Evolutionary conservation across 2,113 vertebrate species (phyloP), one percentile per base, ranked within the genome.

Genomic region (Toxotes jaculatrix): DNA sequence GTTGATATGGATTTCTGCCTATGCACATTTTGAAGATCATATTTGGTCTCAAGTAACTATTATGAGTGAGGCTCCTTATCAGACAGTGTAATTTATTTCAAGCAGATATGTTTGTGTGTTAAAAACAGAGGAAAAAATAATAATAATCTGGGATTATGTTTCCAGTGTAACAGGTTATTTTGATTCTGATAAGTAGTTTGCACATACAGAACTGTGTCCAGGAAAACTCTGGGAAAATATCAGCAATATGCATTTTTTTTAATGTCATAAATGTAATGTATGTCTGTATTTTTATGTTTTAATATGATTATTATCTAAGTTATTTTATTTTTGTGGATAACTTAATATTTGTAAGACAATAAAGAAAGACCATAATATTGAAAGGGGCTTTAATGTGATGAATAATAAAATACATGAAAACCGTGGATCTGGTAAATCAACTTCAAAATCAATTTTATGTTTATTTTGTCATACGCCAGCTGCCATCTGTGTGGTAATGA

Each of bases 311-410:
- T 92, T 92, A 91, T 91, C 93, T 95, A 96, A 96, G 93, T 96
- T 96, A 96, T 95, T 95, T 95, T 95, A 94, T 94, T 95, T 94
- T 95, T 95, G 94, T 95, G 94, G 91, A 95, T 95, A 95, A 95
- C 90, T 95, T 96, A 96, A 95, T 95, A 95, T 95, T 95, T 96
- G 93, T 95, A 94, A 94, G 90, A 94, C 92, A 94, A 88, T 92
- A 92, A 92, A 93, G 79, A 94, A 81, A 91, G 87, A 89, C 68
- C 64, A 74, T 87, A 90, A 91, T 83, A 87, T 85, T 91, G 67
- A 88, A 90, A 85, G 79, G 83, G 81, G 80, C 83, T 93, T 91
- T 83, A 82, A 87, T 90, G 91, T 89, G 85, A 90, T 88, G 60
- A 90, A 76, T 83, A 93, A 90, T 84, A 87, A 91, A 87, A 76